These are phyloP conservation scores for Bombyx huttoni DNA, from an alignment of 2,888 invertebrate species.

Conservation along the genomic window DNA sequence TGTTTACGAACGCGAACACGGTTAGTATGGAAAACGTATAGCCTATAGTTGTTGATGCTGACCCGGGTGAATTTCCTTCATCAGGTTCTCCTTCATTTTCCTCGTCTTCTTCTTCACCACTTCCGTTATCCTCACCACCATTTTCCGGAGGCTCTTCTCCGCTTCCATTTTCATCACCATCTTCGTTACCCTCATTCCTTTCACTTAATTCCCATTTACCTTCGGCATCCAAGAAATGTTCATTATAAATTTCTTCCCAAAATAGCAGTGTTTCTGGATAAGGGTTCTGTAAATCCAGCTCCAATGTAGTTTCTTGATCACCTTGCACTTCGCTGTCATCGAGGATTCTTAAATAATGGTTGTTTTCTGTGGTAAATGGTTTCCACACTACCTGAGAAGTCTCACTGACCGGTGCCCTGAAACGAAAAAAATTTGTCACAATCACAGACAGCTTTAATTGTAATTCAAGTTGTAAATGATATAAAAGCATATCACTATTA, in stretches of 20 bases:
- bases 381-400: conserved; percentile 32
- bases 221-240: conserved; percentile 41
- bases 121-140: conserved; percentile 8
- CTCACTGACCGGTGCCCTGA: conserved; percentile 37
- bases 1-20: conserved; percentile 31
- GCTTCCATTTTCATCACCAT: conserved; percentile 7
- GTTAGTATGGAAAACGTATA: conserved; percentile 41
- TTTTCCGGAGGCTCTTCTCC: conserved; percentile 4
- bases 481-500: neutral
- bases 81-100: conserved; percentile 8
- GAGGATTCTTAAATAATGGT: conserved; percentile 30
- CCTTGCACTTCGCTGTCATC: conserved; percentile 24
- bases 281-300: conserved; percentile 29
- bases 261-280: conserved; percentile 27
- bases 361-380: conserved; percentile 24
- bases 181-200: conserved; percentile 22
- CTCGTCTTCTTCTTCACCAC: conserved; percentile 9
- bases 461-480: too few species aligned
- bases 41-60: conserved; percentile 37
- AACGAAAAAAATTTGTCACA: conserved; percentile 11
- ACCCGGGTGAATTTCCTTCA: conserved; percentile 15
- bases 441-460: neutral
- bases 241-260: conserved; percentile 42
- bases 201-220: conserved; percentile 30
- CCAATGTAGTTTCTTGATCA: conserved; percentile 18